Evolutionary conservation across 2,888 invertebrate species (phyloP).

Genomic region (Drosophila demipolita): DNA sequence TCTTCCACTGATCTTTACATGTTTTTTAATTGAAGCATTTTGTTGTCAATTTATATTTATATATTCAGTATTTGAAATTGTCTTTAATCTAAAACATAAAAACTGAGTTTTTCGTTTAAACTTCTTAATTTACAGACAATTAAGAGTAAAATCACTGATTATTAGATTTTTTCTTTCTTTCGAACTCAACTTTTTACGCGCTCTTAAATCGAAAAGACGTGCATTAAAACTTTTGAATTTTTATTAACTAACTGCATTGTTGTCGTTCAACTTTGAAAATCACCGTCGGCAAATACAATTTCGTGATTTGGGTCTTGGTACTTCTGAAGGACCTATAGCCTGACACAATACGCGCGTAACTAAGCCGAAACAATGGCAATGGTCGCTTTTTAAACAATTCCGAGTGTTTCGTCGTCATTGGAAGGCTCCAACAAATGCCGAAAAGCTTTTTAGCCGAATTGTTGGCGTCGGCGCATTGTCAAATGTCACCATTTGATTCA

Average conservation of each 20-base stretch:
- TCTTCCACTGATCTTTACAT: background rate
- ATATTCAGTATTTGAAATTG: background rate
- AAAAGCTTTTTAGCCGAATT: constrained; percentile 55
- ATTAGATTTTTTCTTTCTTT: constrained; percentile 11
- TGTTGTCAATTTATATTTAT: background rate
- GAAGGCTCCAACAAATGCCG: constrained; percentile 66
- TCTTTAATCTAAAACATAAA: background rate
- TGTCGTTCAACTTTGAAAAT: background rate
- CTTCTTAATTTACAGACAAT: constrained; percentile 1
- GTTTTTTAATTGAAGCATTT: constrained; percentile 9
- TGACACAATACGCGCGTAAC: constrained; percentile 68
- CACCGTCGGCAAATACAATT: constrained; percentile 22
- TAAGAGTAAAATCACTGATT: background rate
- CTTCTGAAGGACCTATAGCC: constrained; percentile 22
- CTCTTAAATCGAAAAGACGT: constrained; percentile 25
- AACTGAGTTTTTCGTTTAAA: constrained; percentile 1
- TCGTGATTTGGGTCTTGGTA: background rate
- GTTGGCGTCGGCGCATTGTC: constrained; percentile 40
- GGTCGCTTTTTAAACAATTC: constrained; percentile 56
- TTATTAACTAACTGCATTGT: constrained; percentile 12
- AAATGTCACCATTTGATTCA: constrained; percentile 36
- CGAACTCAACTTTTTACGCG: constrained; percentile 10
- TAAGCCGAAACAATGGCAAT: constrained; percentile 62
- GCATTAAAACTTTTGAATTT: constrained; percentile 25
- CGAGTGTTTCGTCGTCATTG: constrained; percentile 47